phyloP scores from a whole-genome alignment of 2,888 invertebrate genomes.

The Antheraea yamamai region DNA sequence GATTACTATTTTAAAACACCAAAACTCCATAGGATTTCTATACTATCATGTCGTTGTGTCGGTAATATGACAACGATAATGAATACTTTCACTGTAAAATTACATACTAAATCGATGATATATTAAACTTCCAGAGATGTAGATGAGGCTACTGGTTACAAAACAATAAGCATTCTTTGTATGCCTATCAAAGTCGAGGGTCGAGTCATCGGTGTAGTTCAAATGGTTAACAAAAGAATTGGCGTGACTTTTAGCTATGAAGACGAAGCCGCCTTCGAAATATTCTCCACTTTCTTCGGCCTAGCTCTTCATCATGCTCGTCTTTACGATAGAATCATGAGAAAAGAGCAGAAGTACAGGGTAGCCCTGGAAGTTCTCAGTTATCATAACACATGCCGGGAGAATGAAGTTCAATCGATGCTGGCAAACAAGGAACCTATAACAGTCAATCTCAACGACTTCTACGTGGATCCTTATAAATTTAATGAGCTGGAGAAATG shows the following conservation, averaged over 20 bases:
- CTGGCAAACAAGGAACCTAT: constrained; percentile 39
- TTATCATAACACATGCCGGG: constrained; percentile 90
- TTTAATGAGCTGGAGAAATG: constrained; percentile 88
- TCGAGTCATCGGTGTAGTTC: constrained; percentile 91
- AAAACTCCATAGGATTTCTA: not conserved
- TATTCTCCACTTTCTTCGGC: constrained; percentile 93
- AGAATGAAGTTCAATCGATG: constrained; percentile 83
- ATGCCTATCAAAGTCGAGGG: constrained; percentile 93
- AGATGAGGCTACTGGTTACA: constrained; percentile 86
- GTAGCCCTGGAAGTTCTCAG: constrained; percentile 92
- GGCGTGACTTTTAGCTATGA: constrained; percentile 81
- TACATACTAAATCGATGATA: not conserved
- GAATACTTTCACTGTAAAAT: not conserved
- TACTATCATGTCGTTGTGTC: not conserved
- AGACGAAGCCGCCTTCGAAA: constrained; percentile 91
- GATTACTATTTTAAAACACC: not conserved
- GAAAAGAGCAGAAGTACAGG: constrained; percentile 91
- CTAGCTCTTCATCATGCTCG: constrained; percentile 92
- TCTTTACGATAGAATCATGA: constrained; percentile 90
- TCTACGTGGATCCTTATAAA: constrained; percentile 88
- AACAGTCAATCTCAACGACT: constrained; percentile 74
- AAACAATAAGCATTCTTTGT: constrained; percentile 89
- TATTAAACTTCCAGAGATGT: constrained; percentile 70
- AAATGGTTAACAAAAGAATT: constrained; percentile 90
- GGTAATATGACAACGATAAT: too few relatives aligned